Evolutionary conservation across 2,797 vertebrate genomes (phyloP), one percentile per base, ranked within the genome.

Genomic region (Caiman crocodilus): DNA sequence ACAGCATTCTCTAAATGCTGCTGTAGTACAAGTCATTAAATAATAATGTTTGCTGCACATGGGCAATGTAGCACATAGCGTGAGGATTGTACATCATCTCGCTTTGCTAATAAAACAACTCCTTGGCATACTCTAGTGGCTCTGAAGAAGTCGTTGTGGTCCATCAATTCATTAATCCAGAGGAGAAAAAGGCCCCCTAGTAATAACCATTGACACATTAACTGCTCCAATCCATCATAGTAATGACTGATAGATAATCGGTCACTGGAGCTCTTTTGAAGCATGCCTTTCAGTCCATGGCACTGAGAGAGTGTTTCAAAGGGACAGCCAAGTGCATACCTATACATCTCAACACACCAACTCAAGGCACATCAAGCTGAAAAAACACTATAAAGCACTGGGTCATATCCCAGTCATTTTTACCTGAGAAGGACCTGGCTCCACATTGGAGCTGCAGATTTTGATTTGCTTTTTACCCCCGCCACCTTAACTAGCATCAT

Each of bases 121-220:
- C n/a, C 83, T 69, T 83, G 50, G 60, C 26, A 55, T 59, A 28
- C 77, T 79, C 90, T 5, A 0, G 59, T 67, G 28, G 89, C 85
- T 75, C 74, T 3, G 2, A 67, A 84, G 79, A 94, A 42, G 79
- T 79, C 21, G 1, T 25, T 5, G 1, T 1, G 55, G n/a, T 5
- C 73, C 74, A 80, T 94, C 82, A 2, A 93, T 95, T 96, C 94
- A 96, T 96, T 96, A 96, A 96, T 92, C 84, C 94, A 76, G 90
- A 79, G 90, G 69, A 95, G 25, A 95, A 95, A 89, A 91, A 86
- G 74, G 30, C 58, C 90, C 91, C 88, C 86, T 5, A 26, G 94
- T 95, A 97, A 96, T 93, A 90, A 84, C 91, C 96, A 94, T 94
- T 95, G 94, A 96, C 92, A 92, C 89, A 25, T 94, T 93, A 96